Conservation (phyloP, 2,888 invertebrate genomes). For the Xiphydria camelus region DNA sequence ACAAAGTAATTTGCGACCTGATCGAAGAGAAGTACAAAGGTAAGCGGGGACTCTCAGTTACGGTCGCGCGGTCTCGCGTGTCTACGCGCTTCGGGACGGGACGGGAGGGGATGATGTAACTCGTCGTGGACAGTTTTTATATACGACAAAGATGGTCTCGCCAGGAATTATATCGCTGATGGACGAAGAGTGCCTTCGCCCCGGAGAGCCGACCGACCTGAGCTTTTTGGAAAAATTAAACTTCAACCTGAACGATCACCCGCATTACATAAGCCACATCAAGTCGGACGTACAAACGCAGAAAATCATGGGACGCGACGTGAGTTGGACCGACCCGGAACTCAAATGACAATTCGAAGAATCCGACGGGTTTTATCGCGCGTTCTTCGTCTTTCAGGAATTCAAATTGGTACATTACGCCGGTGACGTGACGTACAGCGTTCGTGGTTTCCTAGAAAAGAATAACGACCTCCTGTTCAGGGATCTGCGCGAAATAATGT, state of each 20-base stretch:
- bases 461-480: conserved; percentile 90
- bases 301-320: conserved; percentile 83
- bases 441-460: conserved; percentile 86
- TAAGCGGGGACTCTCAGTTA: conserved; percentile 37
- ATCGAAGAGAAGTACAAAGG: conserved; percentile 89
- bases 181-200: conserved; percentile 91
- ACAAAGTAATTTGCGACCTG: conserved; percentile 90
- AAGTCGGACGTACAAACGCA: conserved; percentile 78
- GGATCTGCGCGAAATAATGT: conserved; percentile 85
- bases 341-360: neutral
- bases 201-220: conserved; percentile 82
- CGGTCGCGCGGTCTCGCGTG: no score
- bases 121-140: neutral
- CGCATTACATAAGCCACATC: conserved; percentile 82
- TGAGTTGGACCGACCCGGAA: no score
- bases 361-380: neutral
- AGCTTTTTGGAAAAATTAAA: conserved; percentile 83
- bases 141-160: conserved; percentile 15
- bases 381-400: conserved; percentile 64
- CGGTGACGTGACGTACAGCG: conserved; percentile 89
- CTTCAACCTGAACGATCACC: conserved; percentile 72
- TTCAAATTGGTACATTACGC: conserved; percentile 91
- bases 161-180: conserved; percentile 79
- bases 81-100: no score
- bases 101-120: neutral